Evolutionary conservation across 2,888 invertebrate species (phyloP).

Genomic region (Pandemis heparana): DNA sequence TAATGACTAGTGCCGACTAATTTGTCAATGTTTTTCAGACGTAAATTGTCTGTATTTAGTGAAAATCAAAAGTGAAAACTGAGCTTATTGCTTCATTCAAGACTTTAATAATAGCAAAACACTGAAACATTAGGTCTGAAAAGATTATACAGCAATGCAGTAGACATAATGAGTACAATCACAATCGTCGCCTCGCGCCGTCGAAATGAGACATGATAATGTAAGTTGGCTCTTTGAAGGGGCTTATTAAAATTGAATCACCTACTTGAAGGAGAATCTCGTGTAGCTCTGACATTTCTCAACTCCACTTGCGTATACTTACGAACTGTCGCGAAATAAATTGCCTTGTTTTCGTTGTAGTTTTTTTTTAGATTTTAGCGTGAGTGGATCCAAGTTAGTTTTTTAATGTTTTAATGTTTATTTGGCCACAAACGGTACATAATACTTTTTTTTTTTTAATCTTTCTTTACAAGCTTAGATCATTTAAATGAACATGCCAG

Average conservation of each 20-base stretch:
- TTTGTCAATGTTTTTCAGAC: not conserved
- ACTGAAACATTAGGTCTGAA: not conserved
- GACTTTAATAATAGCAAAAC: not conserved
- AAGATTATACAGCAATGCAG: conserved; percentile 17
- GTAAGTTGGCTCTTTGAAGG: conserved; percentile 63
- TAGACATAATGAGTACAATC: conserved; percentile 41
- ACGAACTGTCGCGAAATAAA: conserved; percentile 33
- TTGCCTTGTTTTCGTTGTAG: conserved; percentile 18
- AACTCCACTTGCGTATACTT: conserved; percentile 30
- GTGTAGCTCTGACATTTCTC: conserved; percentile 57
- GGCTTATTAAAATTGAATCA: conserved; percentile 70
- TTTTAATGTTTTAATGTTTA: too few relatives aligned
- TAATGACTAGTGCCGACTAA: not conserved
- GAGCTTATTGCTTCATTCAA: not conserved
- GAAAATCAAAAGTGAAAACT: not conserved
- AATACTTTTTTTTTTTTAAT: too few relatives aligned
- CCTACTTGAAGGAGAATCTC: conserved; percentile 61
- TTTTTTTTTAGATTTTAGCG: not conserved
- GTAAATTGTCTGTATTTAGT: not conserved
- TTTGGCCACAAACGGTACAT: too few relatives aligned
- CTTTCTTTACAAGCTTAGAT: too few relatives aligned
- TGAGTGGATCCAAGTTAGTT: too few relatives aligned
- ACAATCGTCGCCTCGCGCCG: conserved; percentile 43
- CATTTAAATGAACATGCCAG: too few relatives aligned
- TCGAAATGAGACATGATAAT: conserved; percentile 66